A percentile compares a stretch with the other conserved stretches of the same genome.
Conservation (phyloP, 2,888 invertebrate species). For the Cybosia mesomella region DNA sequence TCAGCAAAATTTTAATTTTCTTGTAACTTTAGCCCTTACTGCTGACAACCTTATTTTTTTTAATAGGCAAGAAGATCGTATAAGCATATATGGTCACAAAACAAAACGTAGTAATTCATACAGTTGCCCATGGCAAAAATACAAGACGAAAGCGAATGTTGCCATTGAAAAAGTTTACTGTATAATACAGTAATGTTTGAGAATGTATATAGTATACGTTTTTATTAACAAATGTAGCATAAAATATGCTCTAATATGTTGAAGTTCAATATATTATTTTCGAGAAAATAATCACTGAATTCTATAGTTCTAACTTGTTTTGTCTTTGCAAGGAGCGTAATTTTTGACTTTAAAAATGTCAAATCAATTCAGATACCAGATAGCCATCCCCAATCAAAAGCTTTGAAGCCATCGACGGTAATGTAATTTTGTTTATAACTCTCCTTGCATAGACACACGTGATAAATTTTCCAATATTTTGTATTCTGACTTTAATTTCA, state of each 20-base stretch:
- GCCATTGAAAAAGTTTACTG: constrained; percentile 14
- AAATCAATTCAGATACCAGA: background rate
- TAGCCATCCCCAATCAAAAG: background rate
- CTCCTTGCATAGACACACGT: constrained; percentile 4
- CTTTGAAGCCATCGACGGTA: background rate
- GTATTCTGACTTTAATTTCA: background rate
- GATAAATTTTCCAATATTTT: background rate
- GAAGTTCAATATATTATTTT: constrained; percentile 54
- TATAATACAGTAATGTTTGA: constrained; percentile 1
- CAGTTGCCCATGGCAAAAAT: constrained; percentile 1
- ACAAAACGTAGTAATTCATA: background rate
- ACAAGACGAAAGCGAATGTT: background rate
- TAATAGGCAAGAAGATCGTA: background rate
- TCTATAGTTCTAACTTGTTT: constrained; percentile 25
- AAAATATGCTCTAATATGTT: constrained; percentile 29
- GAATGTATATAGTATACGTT: constrained; percentile 7
- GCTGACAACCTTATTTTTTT: background rate
- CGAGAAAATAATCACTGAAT: constrained; percentile 52
- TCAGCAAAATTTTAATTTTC: constrained; percentile 4
- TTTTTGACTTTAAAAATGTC: background rate
- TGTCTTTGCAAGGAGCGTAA: constrained; percentile 10
- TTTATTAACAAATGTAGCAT: constrained; percentile 20
- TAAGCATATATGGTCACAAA: background rate
- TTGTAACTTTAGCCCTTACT: background rate
- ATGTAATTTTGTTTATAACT: background rate